These are phyloP conservation scores for Ommatoiulus sabulosus DNA, from an alignment of 2,888 invertebrate species.

Conservation along the genomic window DNA sequence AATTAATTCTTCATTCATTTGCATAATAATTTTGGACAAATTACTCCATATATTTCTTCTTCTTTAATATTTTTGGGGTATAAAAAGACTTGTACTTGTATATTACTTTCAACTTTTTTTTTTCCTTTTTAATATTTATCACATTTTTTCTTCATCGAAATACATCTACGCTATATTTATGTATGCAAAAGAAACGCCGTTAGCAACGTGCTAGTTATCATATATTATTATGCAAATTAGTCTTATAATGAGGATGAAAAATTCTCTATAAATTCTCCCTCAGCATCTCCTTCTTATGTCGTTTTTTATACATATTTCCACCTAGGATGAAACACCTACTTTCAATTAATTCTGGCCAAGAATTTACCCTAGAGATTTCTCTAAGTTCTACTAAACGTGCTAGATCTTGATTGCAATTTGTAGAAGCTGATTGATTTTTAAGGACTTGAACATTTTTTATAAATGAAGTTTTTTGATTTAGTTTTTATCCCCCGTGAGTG, in stretches of 20 bases:
- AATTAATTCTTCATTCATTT: too few species aligned
- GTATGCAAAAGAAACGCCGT: not conserved
- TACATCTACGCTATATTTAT: not conserved
- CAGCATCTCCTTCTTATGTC: not conserved
- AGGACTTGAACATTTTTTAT: too few species aligned
- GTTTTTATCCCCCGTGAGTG: too few species aligned
- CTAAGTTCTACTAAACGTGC: not conserved
- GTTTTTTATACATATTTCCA: not conserved
- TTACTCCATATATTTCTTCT: not conserved
- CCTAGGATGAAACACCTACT: not conserved
- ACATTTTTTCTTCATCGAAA: not conserved
- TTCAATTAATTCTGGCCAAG: not conserved
- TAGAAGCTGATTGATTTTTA: not conserved
- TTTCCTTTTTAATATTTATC: not conserved
- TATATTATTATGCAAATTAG: not conserved
- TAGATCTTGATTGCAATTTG: not conserved
- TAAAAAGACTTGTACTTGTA: too few species aligned
- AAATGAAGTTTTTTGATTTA: too few species aligned
- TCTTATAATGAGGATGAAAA: conserved; percentile 1
- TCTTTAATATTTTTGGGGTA: not conserved
- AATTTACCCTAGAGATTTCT: not conserved
- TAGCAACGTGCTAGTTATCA: not conserved
- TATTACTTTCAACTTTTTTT: too few species aligned
- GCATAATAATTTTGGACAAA: not conserved
- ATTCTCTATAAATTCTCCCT: not conserved